phyloP scores from a whole-genome alignment of 2,113 vertebrate species.

The Paratilapia polleni region DNA sequence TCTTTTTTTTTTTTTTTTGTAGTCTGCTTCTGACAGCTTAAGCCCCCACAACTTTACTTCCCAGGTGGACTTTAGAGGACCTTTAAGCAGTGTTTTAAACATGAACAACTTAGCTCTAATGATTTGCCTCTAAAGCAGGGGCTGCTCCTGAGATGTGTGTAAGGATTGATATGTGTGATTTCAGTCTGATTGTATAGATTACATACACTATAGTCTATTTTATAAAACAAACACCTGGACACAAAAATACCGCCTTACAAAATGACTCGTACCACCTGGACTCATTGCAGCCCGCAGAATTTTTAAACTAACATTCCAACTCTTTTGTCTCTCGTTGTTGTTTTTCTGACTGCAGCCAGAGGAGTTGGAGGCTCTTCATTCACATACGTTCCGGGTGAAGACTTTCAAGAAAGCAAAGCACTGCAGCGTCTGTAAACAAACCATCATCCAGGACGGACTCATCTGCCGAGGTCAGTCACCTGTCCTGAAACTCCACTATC shows the following conservation, averaged over 20 bases:
- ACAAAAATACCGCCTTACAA: neutral
- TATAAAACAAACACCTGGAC: neutral
- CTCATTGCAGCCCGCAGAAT: neutral
- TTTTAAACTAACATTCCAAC: conserved; percentile 10
- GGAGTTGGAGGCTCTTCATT: conserved; percentile 89
- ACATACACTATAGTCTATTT: no score
- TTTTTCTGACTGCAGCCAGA: conserved; percentile 83
- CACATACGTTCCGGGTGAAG: conserved; percentile 92
- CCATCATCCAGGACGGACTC: conserved; percentile 90
- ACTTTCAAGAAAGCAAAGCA: conserved; percentile 95
- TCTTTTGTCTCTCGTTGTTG: conserved; percentile 32
- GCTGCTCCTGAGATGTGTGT: neutral
- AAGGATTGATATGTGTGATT: neutral
- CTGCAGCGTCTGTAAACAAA: conserved; percentile 91
- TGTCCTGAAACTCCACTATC: neutral
- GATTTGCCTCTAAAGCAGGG: neutral
- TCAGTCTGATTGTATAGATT: neutral
- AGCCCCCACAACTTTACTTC: conserved; percentile 1
- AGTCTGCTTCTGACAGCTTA: neutral
- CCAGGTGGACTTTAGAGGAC: neutral
- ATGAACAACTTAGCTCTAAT: neutral
- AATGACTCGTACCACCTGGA: neutral
- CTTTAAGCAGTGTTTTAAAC: neutral
- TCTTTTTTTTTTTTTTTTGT: no score
- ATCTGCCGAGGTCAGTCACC: conserved; percentile 89